Percentiles rank a stretch among this genome's conserved stretches.
phyloP scores from a whole-genome alignment of 2,797 vertebrate genomes.

The Myotis pilosus region DNA sequence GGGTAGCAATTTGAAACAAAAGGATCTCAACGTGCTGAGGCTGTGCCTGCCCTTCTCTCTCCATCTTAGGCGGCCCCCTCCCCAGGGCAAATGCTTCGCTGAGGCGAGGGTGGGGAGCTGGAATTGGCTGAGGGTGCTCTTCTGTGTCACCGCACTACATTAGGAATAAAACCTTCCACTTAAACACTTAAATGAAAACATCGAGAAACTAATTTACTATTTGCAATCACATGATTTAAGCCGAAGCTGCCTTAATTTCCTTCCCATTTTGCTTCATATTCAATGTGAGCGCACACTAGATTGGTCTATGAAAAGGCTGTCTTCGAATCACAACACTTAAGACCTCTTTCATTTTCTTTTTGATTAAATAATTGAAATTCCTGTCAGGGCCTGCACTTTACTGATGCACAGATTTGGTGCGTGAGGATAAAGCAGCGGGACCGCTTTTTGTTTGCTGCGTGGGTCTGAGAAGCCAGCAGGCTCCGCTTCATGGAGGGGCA shows the following conservation, averaged over 20 bases:
- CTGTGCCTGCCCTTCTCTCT: conserved; percentile 60
- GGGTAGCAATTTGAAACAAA: conserved; percentile 84
- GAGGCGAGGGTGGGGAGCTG: conserved; percentile 52
- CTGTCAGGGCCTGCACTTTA: conserved; percentile 99
- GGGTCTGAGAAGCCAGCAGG: conserved; percentile 88
- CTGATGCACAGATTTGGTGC: conserved; percentile 89
- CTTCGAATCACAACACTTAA: conserved; percentile 99
- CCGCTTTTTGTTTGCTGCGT: conserved; percentile 85
- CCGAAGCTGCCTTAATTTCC: conserved; percentile 97
- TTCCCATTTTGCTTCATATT: conserved; percentile 97
- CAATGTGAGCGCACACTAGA: conserved; percentile 97
- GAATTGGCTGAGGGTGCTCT: conserved; percentile 85
- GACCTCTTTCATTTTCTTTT: conserved; percentile 98
- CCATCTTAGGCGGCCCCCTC: conserved; percentile 56
- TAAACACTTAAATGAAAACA: conserved; percentile 99
- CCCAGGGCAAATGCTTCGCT: conserved; percentile 77
- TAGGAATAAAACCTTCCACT: conserved; percentile 99
- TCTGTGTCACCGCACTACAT: conserved; percentile 91
- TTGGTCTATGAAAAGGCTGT: conserved; percentile 95
- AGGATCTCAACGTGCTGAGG: conserved; percentile 75
- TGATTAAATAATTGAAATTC: conserved; percentile 99
- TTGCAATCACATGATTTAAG: conserved; percentile 99
- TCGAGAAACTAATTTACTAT: conserved; percentile 99
- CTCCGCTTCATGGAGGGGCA: conserved; percentile 89
- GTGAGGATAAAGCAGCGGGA: conserved; percentile 86